These are phyloP conservation scores for Stegana nigrithorax DNA, from an alignment of 2,888 invertebrate species.

Conservation along the genomic window DNA sequence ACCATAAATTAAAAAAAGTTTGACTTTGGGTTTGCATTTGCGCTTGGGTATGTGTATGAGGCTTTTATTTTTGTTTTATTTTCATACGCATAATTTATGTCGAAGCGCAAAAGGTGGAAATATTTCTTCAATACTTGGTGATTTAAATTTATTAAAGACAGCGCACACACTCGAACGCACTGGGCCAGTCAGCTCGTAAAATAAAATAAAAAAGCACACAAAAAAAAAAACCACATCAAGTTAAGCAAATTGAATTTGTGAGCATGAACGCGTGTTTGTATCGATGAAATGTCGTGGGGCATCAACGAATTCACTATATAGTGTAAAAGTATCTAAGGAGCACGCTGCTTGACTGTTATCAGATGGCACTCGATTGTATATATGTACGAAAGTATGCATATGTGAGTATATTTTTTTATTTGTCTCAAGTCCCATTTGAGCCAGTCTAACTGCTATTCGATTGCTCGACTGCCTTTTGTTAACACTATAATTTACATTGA, in stretches of 20 bases:
- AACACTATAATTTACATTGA: conserved; percentile 65
- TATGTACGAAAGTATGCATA: no score
- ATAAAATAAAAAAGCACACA: background rate
- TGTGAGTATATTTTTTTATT: no score
- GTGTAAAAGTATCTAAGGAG: conserved; percentile 26
- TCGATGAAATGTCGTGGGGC: conserved; percentile 14
- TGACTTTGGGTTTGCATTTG: no score
- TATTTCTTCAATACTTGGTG: conserved; percentile 61
- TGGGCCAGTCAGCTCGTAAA: background rate
- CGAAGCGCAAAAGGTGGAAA: conserved; percentile 52
- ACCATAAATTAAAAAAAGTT: background rate
- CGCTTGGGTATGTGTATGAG: no score
- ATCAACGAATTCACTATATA: no score
- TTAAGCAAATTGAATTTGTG: conserved; percentile 53
- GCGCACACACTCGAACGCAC: background rate
- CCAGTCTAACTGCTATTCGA: conserved; percentile 33
- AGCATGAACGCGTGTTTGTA: conserved; percentile 27
- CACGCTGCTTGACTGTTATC: conserved; percentile 37
- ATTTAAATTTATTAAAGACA: conserved; percentile 62
- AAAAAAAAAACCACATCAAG: conserved; percentile 33
- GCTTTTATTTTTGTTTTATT: conserved; percentile 26
- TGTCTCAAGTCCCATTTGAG: conserved; percentile 21
- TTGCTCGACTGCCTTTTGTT: conserved; percentile 58
- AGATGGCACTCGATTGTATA: conserved; percentile 22
- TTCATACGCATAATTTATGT: conserved; percentile 50